phyloP scores from a whole-genome alignment of 2,888 invertebrate genomes.

The Beris morrisii region DNA sequence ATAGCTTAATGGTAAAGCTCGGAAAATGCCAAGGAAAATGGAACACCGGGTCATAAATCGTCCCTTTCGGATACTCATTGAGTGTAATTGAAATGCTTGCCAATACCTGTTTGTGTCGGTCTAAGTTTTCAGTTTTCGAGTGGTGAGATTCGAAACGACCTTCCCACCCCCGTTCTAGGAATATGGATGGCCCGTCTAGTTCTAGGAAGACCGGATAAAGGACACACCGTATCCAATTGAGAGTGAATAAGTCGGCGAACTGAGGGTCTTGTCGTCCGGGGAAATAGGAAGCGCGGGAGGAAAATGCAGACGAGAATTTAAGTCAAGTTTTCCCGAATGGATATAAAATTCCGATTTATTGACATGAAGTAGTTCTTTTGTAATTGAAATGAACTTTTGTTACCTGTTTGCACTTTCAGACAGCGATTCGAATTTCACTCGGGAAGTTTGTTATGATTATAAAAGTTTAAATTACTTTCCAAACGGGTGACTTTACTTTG shows the following conservation, averaged over 20 bases:
- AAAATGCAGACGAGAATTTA: no score
- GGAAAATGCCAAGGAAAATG: slow-evolving; percentile 34
- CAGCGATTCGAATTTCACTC: slow-evolving; percentile 17
- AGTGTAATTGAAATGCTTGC: slow-evolving; percentile 39
- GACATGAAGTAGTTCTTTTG: slow-evolving; percentile 27
- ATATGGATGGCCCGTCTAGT: no score
- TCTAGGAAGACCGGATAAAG: no score
- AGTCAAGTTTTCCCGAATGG: not conserved
- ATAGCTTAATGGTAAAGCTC: slow-evolving; percentile 21
- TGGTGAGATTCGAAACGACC: no score
- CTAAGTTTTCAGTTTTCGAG: slow-evolving; percentile 30
- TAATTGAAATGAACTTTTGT: slow-evolving; percentile 31
- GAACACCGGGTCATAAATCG: slow-evolving; percentile 37
- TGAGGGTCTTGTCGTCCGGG: no score
- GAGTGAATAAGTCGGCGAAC: no score
- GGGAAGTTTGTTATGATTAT: slow-evolving; percentile 21
- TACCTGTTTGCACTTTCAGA: slow-evolving; percentile 23
- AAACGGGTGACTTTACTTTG: slow-evolving; percentile 29
- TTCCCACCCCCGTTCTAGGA: no score
- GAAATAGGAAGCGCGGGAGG: no score
- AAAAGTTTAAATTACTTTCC: slow-evolving; percentile 20
- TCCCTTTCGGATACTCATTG: slow-evolving; percentile 38
- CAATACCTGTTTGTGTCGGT: slow-evolving; percentile 37
- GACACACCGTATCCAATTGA: no score
- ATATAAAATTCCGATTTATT: slow-evolving; percentile 28